Percentiles rank a stretch among this genome's conserved stretches.
Conservation (phyloP, 2,113 vertebrate genomes). For the Protobothrops flavoviridis region DNA sequence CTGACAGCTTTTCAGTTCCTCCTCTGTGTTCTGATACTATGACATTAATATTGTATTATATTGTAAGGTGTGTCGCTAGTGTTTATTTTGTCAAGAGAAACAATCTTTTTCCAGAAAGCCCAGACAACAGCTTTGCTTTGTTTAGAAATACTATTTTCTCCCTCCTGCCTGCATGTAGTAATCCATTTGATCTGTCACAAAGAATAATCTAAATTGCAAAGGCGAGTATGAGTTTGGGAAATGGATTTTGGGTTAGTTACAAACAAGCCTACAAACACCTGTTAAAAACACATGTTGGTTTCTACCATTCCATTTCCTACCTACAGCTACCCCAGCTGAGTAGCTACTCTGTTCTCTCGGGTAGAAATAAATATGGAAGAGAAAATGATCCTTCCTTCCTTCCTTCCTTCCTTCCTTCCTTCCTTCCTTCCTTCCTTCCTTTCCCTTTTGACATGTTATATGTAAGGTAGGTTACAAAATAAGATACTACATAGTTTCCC, state of each 20-base stretch:
- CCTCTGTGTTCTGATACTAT: background rate
- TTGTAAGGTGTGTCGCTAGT: background rate
- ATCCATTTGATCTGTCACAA: background rate
- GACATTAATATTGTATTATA: background rate
- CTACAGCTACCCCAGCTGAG: background rate
- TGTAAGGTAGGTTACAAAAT: background rate
- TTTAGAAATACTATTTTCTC: background rate
- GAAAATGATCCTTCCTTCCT: background rate
- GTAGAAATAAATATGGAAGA: background rate
- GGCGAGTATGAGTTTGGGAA: background rate
- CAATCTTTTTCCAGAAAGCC: background rate
- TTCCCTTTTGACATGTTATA: background rate
- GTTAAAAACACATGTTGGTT: background rate
- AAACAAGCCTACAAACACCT: background rate
- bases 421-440: background rate
- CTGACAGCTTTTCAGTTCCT: background rate
- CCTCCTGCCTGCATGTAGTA: background rate
- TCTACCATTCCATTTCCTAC: background rate
- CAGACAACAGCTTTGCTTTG: no score
- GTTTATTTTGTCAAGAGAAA: background rate
- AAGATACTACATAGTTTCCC: background rate
- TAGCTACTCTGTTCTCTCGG: background rate
- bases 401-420: no score
- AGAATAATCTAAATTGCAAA: background rate
- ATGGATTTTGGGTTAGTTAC: background rate